These are phyloP conservation scores for Patella caerulea DNA, from an alignment of 2,888 invertebrate species.

Conservation along the genomic window DNA sequence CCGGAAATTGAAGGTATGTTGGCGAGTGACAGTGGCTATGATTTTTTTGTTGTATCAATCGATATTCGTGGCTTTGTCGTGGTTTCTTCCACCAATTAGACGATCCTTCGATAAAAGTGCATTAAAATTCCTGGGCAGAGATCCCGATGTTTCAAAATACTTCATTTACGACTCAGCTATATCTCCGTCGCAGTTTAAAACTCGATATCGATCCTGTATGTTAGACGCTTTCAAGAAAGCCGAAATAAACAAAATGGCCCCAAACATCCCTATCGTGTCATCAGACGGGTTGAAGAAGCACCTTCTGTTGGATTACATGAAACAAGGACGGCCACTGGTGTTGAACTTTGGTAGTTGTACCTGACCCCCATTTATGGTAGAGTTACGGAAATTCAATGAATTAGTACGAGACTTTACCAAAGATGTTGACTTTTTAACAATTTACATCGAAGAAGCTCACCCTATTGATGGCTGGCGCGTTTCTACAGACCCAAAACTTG, in stretches of 20 bases:
- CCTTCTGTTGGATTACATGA: constrained; percentile 41
- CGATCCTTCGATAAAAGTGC: too few relatives aligned
- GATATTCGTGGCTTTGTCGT: too few relatives aligned
- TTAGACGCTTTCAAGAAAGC: constrained; percentile 15
- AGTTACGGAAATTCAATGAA: constrained; percentile 52
- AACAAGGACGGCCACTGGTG: constrained; percentile 53
- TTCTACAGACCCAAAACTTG: not conserved
- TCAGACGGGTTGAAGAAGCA: constrained; percentile 19
- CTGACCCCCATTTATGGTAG: constrained; percentile 65
- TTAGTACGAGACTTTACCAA: constrained; percentile 49
- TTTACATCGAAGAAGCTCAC: constrained; percentile 66
- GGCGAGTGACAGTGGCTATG: too few relatives aligned
- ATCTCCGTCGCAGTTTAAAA: too few relatives aligned
- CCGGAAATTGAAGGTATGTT: too few relatives aligned
- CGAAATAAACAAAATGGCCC: constrained; percentile 28
- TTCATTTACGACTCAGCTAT: too few relatives aligned
- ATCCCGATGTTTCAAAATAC: too few relatives aligned
- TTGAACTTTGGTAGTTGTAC: constrained; percentile 66
- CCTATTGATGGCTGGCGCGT: constrained; percentile 62
- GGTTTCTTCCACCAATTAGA: too few relatives aligned
- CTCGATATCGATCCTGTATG: too few relatives aligned
- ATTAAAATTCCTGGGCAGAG: too few relatives aligned
- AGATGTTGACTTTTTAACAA: constrained; percentile 56
- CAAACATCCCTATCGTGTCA: constrained; percentile 38
- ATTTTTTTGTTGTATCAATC: too few relatives aligned